These are phyloP conservation scores for Pseudomyrmex sp. DNA, from an alignment of 1,140 invertebrate genomes.

Conservation along the genomic window DNA sequence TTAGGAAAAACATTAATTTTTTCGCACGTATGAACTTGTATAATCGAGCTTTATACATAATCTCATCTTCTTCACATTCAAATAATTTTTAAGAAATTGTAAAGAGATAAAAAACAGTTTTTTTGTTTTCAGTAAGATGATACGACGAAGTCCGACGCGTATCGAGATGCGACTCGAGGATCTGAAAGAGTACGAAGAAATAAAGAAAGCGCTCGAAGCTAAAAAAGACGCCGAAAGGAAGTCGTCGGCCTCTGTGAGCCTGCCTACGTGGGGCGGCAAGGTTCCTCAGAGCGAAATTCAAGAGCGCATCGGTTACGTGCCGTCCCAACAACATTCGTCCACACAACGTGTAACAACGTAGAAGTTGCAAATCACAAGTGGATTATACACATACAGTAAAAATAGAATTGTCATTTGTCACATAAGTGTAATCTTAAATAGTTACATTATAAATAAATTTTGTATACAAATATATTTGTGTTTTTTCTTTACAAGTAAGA, in stretches of 20 bases:
- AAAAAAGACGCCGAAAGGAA: slow-evolving; percentile 86
- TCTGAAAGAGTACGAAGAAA: slow-evolving; percentile 89
- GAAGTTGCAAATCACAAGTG: neutral
- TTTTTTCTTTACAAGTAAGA: neutral
- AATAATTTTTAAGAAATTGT: neutral
- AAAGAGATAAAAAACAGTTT: slow-evolving; percentile 14
- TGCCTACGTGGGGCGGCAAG: slow-evolving; percentile 84
- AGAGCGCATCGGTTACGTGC: slow-evolving; percentile 88
- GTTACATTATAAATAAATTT: no score
- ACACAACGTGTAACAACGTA: slow-evolving; percentile 79
- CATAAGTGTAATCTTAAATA: no score
- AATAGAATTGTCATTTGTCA: no score
- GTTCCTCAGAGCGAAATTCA: slow-evolving; percentile 87
- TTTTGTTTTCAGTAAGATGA: slow-evolving; percentile 86
- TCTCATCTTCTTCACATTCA: neutral
- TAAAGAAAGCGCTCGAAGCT: slow-evolving; percentile 84
- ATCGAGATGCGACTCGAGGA: slow-evolving; percentile 92
- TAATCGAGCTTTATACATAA: neutral
- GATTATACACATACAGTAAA: no score
- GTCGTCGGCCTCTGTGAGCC: slow-evolving; percentile 70
- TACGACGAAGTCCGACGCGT: slow-evolving; percentile 90
- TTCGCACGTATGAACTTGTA: neutral
- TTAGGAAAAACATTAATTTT: neutral
- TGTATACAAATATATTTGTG: no score
- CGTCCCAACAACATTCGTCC: slow-evolving; percentile 76